Evolutionary conservation across 2,113 vertebrate species (phyloP).

Genomic region (Cairina moschata): DNA sequence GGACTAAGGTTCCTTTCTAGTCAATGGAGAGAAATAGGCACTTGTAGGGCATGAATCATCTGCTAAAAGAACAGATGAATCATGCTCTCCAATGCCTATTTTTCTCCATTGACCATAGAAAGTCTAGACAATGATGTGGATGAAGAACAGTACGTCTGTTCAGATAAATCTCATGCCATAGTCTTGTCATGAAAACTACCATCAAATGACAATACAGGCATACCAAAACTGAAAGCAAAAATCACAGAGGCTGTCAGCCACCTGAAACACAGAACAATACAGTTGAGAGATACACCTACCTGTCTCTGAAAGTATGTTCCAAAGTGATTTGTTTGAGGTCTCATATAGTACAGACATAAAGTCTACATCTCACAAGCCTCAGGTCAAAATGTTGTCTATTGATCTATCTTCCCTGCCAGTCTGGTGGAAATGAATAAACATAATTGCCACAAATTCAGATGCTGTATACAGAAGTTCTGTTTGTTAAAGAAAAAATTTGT

Average conservation of each 20-base stretch:
- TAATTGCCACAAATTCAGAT: conserved; percentile 12
- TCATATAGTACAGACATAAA: conserved; percentile 24
- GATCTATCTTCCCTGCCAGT: conserved; percentile 32
- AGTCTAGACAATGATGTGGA: background rate
- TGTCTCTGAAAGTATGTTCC: background rate
- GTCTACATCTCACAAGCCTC: conserved; percentile 33
- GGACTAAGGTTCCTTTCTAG: background rate
- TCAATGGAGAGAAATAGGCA: background rate
- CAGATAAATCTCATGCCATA: background rate
- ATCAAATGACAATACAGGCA: background rate
- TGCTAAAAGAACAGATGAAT: background rate
- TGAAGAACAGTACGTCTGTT: background rate
- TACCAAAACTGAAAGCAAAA: background rate
- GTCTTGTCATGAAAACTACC: background rate
- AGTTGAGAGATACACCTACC: background rate
- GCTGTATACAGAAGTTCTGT: background rate
- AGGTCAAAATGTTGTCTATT: conserved; percentile 46
- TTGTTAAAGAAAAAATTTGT: background rate
- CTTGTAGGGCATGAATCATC: background rate
- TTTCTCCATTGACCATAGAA: background rate
- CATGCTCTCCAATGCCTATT: background rate
- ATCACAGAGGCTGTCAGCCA: background rate
- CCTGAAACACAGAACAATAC: background rate
- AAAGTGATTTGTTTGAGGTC: conserved; percentile 60
- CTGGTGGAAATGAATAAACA: conserved; percentile 29